These are phyloP conservation scores for Drosophila triauraria DNA, from an alignment of 1,140 invertebrate genomes.

Conservation along the genomic window DNA sequence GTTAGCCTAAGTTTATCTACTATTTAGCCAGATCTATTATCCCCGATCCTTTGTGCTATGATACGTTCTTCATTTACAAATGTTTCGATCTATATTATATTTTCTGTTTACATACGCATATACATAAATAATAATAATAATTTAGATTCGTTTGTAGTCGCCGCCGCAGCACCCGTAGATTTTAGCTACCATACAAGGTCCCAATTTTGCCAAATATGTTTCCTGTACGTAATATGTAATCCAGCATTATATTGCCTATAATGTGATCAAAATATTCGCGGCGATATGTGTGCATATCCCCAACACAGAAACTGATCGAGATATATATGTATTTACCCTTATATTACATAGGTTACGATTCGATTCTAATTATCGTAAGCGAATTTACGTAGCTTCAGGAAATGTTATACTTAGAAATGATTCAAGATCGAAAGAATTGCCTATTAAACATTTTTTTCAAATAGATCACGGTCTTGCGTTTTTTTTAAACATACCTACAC, in stretches of 20 bases:
- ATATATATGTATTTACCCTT: constrained; percentile 19
- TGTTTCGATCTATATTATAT: constrained; percentile 25
- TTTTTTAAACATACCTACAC: not conserved
- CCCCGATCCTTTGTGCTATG: constrained; percentile 17
- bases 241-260: constrained; percentile 37
- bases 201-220: constrained; percentile 82
- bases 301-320: constrained; percentile 22
- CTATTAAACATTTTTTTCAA: constrained; percentile 62
- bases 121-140: constrained; percentile 2
- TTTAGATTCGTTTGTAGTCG: too few species aligned
- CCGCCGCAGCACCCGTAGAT: too few species aligned
- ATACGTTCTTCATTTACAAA: constrained; percentile 23
- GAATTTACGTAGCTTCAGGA: constrained; percentile 66
- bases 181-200: constrained; percentile 51
- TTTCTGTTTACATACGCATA: constrained; percentile 1
- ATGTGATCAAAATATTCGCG: constrained; percentile 50
- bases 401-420: constrained; percentile 60
- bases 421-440: constrained; percentile 42
- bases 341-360: constrained; percentile 42
- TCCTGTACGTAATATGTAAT: constrained; percentile 55
- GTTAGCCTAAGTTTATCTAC: constrained; percentile 42
- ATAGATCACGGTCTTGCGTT: constrained; percentile 18
- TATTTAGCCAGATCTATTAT: constrained; percentile 27
- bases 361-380: constrained; percentile 47
- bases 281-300: too few species aligned